Percentiles rank a stretch among this genome's conserved stretches.
These are phyloP conservation scores for Dipodomys ordii DNA, from an alignment of 2,113 vertebrate genomes.

Conservation along the genomic window DNA sequence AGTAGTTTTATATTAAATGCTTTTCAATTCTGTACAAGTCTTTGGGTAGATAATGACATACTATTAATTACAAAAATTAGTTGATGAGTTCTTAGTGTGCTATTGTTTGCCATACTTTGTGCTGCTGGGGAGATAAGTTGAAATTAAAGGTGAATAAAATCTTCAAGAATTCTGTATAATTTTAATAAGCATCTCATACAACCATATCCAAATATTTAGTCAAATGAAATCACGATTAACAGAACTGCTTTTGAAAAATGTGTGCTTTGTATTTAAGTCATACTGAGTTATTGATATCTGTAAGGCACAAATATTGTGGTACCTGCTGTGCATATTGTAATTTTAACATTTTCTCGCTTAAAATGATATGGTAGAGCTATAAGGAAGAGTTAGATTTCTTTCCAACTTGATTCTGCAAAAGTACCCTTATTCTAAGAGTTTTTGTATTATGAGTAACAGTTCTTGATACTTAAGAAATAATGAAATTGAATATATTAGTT, in stretches of 20 bases:
- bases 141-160: constrained; percentile 34
- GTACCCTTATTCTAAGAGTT: not conserved
- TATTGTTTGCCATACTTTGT: not conserved
- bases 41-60: not conserved
- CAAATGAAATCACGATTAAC: constrained; percentile 20
- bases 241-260: constrained; percentile 46
- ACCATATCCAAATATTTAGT: not conserved
- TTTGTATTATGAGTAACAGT: constrained; percentile 33
- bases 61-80: not conserved
- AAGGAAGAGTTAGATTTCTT: not conserved
- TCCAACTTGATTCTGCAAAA: not conserved
- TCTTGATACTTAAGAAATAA: constrained; percentile 39
- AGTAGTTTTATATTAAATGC: not conserved
- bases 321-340: not conserved
- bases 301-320: not conserved
- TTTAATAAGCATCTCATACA: constrained; percentile 17
- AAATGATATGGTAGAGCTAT: not conserved
- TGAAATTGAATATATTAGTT: not conserved
- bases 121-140: not conserved
- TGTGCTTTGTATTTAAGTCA: not conserved
- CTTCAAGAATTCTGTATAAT: not conserved
- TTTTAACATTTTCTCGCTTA: constrained; percentile 18
- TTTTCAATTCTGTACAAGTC: not conserved
- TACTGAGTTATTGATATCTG: not conserved
- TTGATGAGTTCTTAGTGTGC: not conserved